phyloP scores from a whole-genome alignment of 2,113 vertebrate species.

The Rhodinocichla rosea region DNA sequence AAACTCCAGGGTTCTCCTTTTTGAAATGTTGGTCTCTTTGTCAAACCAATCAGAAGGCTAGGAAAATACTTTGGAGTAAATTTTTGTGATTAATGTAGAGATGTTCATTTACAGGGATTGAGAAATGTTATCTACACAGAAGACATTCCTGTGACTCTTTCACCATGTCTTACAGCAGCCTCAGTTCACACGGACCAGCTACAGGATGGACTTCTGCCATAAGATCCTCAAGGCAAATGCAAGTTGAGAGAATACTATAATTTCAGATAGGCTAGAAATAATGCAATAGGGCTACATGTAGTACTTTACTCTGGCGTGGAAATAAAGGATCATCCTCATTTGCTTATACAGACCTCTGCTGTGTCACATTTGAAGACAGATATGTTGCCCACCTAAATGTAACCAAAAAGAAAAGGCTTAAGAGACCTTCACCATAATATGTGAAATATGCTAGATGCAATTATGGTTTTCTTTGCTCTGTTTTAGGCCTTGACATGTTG shows the following conservation, averaged over 20 bases:
- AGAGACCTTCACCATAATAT: not conserved
- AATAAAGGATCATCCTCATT: not conserved
- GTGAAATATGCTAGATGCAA: not conserved
- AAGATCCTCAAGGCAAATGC: not conserved
- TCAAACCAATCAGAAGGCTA: not conserved
- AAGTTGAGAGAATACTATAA: not conserved
- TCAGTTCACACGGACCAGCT: fast-evolving
- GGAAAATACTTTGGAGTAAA: not conserved
- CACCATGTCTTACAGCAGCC: not conserved
- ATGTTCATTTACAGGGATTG: fast-evolving
- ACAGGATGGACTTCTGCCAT: not conserved
- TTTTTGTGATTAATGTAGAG: not conserved
- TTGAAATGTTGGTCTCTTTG: not conserved
- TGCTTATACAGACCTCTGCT: not conserved
- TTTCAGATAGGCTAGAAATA: not conserved
- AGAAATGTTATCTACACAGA: not conserved
- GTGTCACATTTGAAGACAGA: not conserved
- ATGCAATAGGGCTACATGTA: not conserved
- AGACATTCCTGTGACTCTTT: not conserved
- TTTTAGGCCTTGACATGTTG: not conserved
- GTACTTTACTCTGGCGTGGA: not conserved
- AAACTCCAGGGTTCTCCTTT: not conserved
- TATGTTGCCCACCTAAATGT: not conserved
- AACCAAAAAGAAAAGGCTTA: not conserved
- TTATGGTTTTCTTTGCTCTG: not conserved